phyloP scores from a whole-genome alignment of 2,888 invertebrate species.

The Sarcophaga rosellei region DNA sequence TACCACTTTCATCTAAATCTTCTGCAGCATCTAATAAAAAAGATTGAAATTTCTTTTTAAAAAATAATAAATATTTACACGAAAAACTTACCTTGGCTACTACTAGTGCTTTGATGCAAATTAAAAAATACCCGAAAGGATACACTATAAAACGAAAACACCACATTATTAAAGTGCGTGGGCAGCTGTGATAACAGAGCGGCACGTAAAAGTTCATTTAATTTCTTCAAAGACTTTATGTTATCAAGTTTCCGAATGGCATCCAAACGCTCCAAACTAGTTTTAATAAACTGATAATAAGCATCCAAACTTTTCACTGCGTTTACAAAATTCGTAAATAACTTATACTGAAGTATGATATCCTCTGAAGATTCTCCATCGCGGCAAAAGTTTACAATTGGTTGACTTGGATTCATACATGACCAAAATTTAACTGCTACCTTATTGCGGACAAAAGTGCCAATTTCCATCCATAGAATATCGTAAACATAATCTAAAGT shows the following conservation, averaged over 20 bases:
- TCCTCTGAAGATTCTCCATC: conserved; percentile 53
- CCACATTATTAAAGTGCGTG: conserved; percentile 86
- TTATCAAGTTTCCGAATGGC: conserved; percentile 69
- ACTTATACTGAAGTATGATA: conserved; percentile 68
- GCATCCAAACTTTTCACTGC: conserved; percentile 77
- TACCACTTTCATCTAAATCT: conserved; percentile 81
- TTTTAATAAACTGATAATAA: conserved; percentile 72
- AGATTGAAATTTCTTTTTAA: no score
- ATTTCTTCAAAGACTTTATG: conserved; percentile 68
- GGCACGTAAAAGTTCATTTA: conserved; percentile 70
- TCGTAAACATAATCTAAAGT: conserved; percentile 73
- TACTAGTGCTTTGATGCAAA: conserved; percentile 74
- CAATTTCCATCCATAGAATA: conserved; percentile 76
- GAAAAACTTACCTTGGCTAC: conserved; percentile 71
- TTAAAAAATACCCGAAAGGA: conserved; percentile 88
- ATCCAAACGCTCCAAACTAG: conserved; percentile 72
- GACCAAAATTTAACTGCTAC: conserved; percentile 79
- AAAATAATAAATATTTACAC: no score
- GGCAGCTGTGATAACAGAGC: conserved; percentile 87
- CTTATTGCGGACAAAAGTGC: conserved; percentile 74
- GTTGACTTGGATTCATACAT: conserved; percentile 71
- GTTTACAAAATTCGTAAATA: conserved; percentile 76
- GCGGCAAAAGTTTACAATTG: conserved; percentile 35
- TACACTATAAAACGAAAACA: conserved; percentile 89
- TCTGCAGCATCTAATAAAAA: conserved; percentile 74